A percentile compares a stretch with the other conserved stretches of the same genome.
phyloP scores from a whole-genome alignment of 2,888 invertebrate species.

The Oxyteleia sp. region DNA sequence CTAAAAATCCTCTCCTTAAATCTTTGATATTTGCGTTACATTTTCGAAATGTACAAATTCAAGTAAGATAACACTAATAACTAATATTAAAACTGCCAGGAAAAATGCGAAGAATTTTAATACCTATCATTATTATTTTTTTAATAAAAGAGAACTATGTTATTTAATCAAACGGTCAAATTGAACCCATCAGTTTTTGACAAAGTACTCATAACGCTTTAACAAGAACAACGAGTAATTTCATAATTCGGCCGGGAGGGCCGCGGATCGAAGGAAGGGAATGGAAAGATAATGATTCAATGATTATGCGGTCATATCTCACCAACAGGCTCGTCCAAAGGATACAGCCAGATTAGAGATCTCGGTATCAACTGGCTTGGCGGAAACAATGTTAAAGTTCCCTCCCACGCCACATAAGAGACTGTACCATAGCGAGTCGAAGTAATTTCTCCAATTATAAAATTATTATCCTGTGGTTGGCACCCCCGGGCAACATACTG shows the following conservation, averaged over 20 bases:
- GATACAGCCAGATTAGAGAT: conserved; percentile 81
- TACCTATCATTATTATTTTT: not conserved
- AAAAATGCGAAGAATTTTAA: conserved; percentile 8
- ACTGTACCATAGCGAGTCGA: conserved; percentile 85
- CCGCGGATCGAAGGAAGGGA: conserved; percentile 68
- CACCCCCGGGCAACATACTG: conserved; percentile 86
- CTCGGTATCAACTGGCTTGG: conserved; percentile 77
- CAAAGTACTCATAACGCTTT: conserved; percentile 84
- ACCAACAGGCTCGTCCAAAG: conserved; percentile 82
- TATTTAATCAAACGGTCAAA: conserved; percentile 36
- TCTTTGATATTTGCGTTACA: no score
- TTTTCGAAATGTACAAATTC: no score
- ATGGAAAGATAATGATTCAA: conserved; percentile 85
- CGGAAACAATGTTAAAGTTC: conserved; percentile 84
- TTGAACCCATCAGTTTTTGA: conserved; percentile 75
- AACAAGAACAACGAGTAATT: conserved; percentile 85
- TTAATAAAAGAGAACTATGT: conserved; percentile 5
- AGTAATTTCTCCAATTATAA: conserved; percentile 87
- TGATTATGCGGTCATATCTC: conserved; percentile 87
- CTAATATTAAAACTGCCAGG: no score
- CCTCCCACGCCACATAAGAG: conserved; percentile 85
- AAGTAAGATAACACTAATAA: no score
- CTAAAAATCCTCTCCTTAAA: no score
- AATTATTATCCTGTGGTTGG: conserved; percentile 87
- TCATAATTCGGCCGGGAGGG: conserved; percentile 83